Evolutionary conservation across 2,113 vertebrate genomes (phyloP).

Genomic region (Nycticryphes semicollaris): DNA sequence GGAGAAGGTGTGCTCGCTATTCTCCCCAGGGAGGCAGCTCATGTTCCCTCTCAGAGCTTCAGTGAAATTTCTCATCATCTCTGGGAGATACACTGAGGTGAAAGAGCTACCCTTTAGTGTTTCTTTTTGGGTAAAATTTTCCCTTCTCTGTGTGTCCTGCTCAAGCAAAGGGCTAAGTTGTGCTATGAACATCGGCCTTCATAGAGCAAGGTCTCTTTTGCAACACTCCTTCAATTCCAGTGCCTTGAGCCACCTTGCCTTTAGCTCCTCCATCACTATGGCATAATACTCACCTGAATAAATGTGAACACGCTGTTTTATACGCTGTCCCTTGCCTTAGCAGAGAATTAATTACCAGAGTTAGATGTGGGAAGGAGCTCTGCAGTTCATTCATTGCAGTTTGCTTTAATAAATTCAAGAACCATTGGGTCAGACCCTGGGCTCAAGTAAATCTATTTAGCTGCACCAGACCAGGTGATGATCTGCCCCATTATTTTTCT

Average conservation of each 20-base stretch:
- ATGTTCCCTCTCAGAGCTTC: background rate
- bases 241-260: background rate
- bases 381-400: constrained; percentile 38
- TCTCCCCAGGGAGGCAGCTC: background rate
- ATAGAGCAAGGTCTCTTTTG: background rate
- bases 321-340: background rate
- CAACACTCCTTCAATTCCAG: background rate
- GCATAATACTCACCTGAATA: background rate
- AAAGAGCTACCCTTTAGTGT: background rate
- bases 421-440: background rate
- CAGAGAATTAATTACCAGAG: background rate
- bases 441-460: background rate
- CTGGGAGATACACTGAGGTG: background rate
- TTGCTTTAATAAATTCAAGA: constrained; percentile 40
- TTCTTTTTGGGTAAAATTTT: background rate
- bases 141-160: background rate
- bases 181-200: background rate
- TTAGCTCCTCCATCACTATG: background rate
- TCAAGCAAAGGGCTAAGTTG: rapidly evolving
- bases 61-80: background rate
- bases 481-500: constrained; percentile 44
- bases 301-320: background rate
- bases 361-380: background rate
- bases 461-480: constrained; percentile 29
- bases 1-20: background rate